Evolutionary conservation across 2,113 vertebrate species (phyloP).

Genomic region (Dicentrarchus labrax): DNA sequence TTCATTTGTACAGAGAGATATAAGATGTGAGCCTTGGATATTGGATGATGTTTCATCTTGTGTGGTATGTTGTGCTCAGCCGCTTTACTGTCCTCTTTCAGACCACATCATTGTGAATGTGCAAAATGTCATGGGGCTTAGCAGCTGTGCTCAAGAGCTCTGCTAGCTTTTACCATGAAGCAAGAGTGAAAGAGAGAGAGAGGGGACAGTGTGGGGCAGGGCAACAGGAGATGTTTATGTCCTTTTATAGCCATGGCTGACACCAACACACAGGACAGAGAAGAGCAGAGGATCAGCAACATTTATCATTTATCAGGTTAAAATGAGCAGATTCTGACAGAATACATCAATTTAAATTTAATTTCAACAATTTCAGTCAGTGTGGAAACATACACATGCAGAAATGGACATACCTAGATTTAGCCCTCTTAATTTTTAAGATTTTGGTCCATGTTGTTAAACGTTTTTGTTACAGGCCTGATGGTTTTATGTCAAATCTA

Average conservation of each 20-base stretch:
- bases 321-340: conserved; percentile 42
- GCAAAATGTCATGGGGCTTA: conserved; percentile 76
- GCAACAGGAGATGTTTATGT: conserved; percentile 79
- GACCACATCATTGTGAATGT: conserved; percentile 58
- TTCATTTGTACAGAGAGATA: not conserved
- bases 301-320: conserved; percentile 62
- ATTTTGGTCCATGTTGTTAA: not conserved
- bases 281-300: conserved; percentile 66
- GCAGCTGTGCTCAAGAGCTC: conserved; percentile 66
- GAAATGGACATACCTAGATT: not conserved
- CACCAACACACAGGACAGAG: conserved; percentile 64
- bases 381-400: not conserved
- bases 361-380: conserved; percentile 5
- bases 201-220: conserved; percentile 50
- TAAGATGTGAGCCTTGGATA: not conserved
- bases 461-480: not conserved
- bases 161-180: conserved; percentile 66
- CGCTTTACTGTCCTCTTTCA: conserved; percentile 37
- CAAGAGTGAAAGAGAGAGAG: conserved; percentile 22
- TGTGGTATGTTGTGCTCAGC: conserved; percentile 27
- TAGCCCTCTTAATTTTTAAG: not conserved
- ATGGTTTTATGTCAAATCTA: not conserved
- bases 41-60: conserved; percentile 31
- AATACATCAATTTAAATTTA: conserved; percentile 6
- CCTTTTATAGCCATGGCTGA: conserved; percentile 88